Conservation (phyloP, 1,140 invertebrate genomes). For the Branchinecta lindahli region DNA sequence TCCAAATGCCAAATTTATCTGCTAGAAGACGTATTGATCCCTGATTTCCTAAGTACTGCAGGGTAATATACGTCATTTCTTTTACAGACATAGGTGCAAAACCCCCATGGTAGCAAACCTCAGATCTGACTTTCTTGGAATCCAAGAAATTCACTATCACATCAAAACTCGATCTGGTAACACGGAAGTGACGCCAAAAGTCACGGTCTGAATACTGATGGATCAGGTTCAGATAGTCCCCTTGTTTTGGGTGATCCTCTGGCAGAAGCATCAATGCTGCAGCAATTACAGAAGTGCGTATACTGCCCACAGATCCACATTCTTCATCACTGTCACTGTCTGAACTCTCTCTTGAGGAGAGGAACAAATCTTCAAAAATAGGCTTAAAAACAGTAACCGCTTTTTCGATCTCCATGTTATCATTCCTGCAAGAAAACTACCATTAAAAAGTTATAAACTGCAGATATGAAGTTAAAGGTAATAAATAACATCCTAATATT, state of each 20-base stretch:
- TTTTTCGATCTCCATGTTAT: no score
- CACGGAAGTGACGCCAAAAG: constrained; percentile 7
- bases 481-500: no score
- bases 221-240: neutral
- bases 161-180: neutral
- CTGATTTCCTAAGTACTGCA: constrained; percentile 10
- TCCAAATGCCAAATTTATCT: constrained; percentile 10
- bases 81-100: neutral
- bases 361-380: no score
- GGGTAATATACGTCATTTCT: neutral
- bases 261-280: neutral
- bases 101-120: neutral
- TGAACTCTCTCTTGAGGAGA: no score
- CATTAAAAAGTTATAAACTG: no score
- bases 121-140: neutral
- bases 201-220: constrained; percentile 5
- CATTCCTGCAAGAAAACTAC: no score
- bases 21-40: constrained; percentile 3
- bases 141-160: neutral
- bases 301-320: no score
- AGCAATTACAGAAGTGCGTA: no score
- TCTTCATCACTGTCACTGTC: no score
- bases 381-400: no score
- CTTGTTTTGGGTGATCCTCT: neutral
- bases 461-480: no score